A percentile compares a stretch with the other conserved stretches of the same genome.
These are phyloP conservation scores for Drosophila niveifrons DNA, from an alignment of 2,888 invertebrate genomes.

Conservation along the genomic window DNA sequence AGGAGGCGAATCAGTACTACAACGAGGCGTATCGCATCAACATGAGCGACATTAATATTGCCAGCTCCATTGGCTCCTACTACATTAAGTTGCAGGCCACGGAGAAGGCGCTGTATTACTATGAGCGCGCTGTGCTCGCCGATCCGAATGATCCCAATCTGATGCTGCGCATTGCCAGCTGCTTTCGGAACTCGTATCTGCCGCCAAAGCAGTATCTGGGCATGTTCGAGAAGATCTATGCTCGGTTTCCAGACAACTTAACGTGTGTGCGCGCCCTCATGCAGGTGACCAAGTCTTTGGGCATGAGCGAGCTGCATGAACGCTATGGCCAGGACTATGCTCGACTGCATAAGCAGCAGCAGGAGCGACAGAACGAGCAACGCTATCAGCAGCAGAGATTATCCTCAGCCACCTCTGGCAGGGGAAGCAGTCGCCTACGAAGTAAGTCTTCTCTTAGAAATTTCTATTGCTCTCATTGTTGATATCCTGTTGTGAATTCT, in stretches of 20 bases:
- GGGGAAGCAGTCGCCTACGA: slow-evolving; percentile 67
- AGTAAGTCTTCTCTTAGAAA: slow-evolving; percentile 31
- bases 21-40: slow-evolving; percentile 84
- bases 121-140: slow-evolving; percentile 91
- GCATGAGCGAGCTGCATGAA: slow-evolving; percentile 93
- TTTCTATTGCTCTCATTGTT: neutral
- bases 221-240: slow-evolving; percentile 88
- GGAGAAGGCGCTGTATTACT: slow-evolving; percentile 94
- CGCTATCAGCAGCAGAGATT: slow-evolving; percentile 80
- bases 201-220: slow-evolving; percentile 86
- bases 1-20: slow-evolving; percentile 89
- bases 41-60: slow-evolving; percentile 87
- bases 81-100: slow-evolving; percentile 95
- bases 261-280: slow-evolving; percentile 92
- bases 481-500: neutral
- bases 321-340: slow-evolving; percentile 94
- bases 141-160: slow-evolving; percentile 93
- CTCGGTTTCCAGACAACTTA: slow-evolving; percentile 96
- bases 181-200: slow-evolving; percentile 91
- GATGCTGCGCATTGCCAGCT: slow-evolving; percentile 94
- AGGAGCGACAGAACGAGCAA: slow-evolving; percentile 80
- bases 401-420: slow-evolving; percentile 73
- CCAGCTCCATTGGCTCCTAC: slow-evolving; percentile 95
- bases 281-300: slow-evolving; percentile 87
- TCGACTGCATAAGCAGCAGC: slow-evolving; percentile 86